These are phyloP conservation scores for Linhomoeus sp. DNA, from an alignment of 2,888 invertebrate species.

Conservation along the genomic window DNA sequence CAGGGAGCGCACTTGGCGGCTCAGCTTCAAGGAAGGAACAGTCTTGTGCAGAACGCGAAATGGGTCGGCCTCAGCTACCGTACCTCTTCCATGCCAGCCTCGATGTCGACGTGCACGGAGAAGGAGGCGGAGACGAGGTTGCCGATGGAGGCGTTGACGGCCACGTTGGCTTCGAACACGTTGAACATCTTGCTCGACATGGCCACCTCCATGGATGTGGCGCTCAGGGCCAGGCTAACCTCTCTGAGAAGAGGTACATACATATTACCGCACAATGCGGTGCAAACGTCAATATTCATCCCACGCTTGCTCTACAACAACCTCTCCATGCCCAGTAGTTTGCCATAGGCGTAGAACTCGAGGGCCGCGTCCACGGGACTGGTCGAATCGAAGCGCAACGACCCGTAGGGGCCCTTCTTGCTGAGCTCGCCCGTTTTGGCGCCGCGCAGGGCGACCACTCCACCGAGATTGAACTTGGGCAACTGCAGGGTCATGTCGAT, in stretches of 20 bases:
- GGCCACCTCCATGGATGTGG: too few species aligned
- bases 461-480: not conserved
- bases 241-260: too few species aligned
- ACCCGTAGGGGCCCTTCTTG: not conserved
- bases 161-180: not conserved
- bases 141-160: not conserved
- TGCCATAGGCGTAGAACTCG: not conserved
- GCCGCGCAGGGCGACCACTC: not conserved
- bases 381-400: not conserved
- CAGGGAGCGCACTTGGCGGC: not conserved
- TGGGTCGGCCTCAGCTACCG: not conserved
- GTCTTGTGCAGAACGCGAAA: too few species aligned
- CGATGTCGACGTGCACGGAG: not conserved
- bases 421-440: not conserved
- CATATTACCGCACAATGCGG: too few species aligned
- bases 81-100: not conserved
- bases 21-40: not conserved
- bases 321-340: not conserved
- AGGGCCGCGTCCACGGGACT: not conserved
- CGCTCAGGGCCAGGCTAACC: too few species aligned
- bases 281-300: too few species aligned
- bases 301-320: too few species aligned
- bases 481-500: not conserved
- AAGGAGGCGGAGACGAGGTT: not conserved
- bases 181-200: too few species aligned